These are phyloP conservation scores for Ficedula albicollis DNA, from an alignment of 2,797 vertebrate species.

Conservation along the genomic window DNA sequence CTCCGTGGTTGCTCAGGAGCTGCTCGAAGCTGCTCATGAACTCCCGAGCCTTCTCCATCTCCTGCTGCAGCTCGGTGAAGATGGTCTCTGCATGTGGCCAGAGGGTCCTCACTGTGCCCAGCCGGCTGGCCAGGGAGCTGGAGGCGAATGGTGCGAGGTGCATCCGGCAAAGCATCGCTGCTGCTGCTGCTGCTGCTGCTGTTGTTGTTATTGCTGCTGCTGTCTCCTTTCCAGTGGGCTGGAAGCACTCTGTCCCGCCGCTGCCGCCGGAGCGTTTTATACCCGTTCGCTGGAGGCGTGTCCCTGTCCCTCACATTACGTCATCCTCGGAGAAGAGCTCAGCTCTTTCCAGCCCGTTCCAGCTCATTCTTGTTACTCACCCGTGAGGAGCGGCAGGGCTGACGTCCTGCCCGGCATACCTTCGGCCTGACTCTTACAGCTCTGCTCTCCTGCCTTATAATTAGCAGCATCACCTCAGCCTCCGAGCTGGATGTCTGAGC, in stretches of 20 bases:
- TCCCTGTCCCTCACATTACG: background rate
- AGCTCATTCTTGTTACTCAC: constrained; percentile 49
- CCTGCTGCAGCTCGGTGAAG: constrained; percentile 27
- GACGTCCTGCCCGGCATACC: background rate
- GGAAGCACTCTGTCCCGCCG: background rate
- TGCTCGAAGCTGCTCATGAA: constrained; percentile 53
- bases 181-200: accelerated
- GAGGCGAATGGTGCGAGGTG: constrained; percentile 27
- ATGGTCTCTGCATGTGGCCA: constrained; percentile 39
- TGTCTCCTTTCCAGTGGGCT: background rate
- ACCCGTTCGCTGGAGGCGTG: background rate
- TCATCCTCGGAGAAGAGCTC: constrained; percentile 10
- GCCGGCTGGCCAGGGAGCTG: constrained; percentile 26
- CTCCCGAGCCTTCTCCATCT: constrained; percentile 48
- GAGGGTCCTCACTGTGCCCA: constrained; percentile 51
- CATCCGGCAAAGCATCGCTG: constrained; percentile 52
- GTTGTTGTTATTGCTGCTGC: background rate
- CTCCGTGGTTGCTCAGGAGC: background rate
- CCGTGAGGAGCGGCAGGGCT: background rate
- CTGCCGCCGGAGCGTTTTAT: background rate
- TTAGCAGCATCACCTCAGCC: constrained; percentile 61
- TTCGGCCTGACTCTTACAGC: background rate
- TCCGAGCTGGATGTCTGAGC: background rate
- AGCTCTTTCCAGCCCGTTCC: constrained; percentile 52
- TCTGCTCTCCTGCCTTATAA: constrained; percentile 45